A percentile compares a stretch with the other conserved stretches of the same genome.
Evolutionary conservation across 1,140 invertebrate genomes (phyloP).

Genomic region (Fopius arisanus): DNA sequence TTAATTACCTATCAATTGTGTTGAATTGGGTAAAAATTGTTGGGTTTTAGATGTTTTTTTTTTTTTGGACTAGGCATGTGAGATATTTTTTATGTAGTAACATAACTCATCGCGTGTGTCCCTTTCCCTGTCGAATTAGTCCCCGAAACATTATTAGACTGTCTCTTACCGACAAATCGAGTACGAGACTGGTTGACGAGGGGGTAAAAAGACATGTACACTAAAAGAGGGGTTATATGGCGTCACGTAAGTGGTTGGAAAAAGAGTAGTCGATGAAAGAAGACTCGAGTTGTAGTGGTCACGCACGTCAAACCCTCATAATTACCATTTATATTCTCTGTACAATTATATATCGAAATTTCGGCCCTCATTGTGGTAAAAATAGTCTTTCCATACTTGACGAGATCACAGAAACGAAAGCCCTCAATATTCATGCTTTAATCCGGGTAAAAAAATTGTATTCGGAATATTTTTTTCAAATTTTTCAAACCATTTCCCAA

Average conservation of each 20-base stretch:
- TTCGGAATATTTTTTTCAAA: too few species aligned
- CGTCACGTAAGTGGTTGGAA: slow-evolving; percentile 21
- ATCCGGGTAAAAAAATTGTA: too few species aligned
- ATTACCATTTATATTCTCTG: neutral
- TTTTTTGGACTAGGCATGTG: too few species aligned
- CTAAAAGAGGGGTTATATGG: neutral
- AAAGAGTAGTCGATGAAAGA: slow-evolving; percentile 17
- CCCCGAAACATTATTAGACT: slow-evolving; percentile 19
- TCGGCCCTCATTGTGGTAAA: neutral
- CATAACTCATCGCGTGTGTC: slow-evolving; percentile 10
- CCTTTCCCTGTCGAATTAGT: neutral
- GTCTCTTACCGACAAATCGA: slow-evolving; percentile 6
- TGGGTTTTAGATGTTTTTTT: too few species aligned
- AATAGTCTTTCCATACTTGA: neutral
- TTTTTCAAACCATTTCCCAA: too few species aligned
- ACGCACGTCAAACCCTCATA: slow-evolving; percentile 33
- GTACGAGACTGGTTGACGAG: neutral
- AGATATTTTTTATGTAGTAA: neutral
- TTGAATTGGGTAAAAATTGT: too few species aligned
- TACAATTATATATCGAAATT: slow-evolving; percentile 3
- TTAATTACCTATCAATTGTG: too few species aligned
- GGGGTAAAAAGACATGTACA: neutral
- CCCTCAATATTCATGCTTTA: neutral
- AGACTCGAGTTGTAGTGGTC: slow-evolving; percentile 27
- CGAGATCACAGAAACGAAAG: neutral